Evolutionary conservation across 2,113 vertebrate genomes (phyloP).

Genomic region (Raja brachyura): DNA sequence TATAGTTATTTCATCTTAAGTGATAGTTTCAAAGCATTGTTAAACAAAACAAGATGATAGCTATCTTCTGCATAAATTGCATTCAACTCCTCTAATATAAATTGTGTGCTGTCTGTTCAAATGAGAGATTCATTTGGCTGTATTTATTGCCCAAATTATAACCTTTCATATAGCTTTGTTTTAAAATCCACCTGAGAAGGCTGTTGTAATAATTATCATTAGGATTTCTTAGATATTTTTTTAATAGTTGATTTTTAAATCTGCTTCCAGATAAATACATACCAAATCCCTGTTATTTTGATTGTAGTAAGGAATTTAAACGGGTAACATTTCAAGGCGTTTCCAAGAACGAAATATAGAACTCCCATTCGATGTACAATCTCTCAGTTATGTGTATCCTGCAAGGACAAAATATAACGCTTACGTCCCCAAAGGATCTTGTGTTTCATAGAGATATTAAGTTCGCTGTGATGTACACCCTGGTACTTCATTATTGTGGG

Average conservation of each 20-base stretch:
- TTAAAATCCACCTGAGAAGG: not conserved
- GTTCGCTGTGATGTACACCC: not conserved
- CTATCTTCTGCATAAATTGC: constrained; percentile 10
- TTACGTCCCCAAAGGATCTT: not conserved
- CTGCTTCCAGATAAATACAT: not conserved
- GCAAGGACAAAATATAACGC: not conserved
- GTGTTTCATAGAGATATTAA: not conserved
- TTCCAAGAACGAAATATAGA: not conserved
- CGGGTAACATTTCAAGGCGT: not conserved
- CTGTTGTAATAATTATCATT: constrained; percentile 4
- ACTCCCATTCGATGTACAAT: not conserved
- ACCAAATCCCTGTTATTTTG: not conserved
- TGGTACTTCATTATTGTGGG: not conserved
- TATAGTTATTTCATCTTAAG: constrained; percentile 18
- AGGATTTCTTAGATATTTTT: not conserved
- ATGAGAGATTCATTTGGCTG: not conserved
- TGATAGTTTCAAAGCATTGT: constrained; percentile 8
- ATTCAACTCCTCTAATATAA: not conserved
- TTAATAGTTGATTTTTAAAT: not conserved
- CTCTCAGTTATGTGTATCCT: not conserved
- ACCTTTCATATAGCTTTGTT: not conserved
- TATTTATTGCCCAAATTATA: not conserved
- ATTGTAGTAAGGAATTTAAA: not conserved
- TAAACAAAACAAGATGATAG: constrained; percentile 23
- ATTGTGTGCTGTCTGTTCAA: constrained; percentile 12